These are phyloP conservation scores for Caenorhabditis elegans DNA, from an alignment of 1,140 invertebrate species.

Conservation along the genomic window WBcel235 BX284602.5:6872501-6873000, in stretches of 20 bases:
- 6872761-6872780: too few relatives aligned
- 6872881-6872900: neutral
- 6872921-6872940: conserved; percentile 54
- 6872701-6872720: too few relatives aligned
- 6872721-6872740: too few relatives aligned
- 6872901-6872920: conserved; percentile 17
- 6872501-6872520: neutral
- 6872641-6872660: neutral
- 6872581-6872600: neutral
- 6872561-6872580: neutral
- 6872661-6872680: too few relatives aligned
- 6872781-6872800: too few relatives aligned
- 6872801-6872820: too few relatives aligned
- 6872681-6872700: too few relatives aligned
- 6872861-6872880: neutral
- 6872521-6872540: neutral
- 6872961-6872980: conserved; percentile 51
- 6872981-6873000: conserved; percentile 38
- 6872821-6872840: too few relatives aligned
- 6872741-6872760: too few relatives aligned
- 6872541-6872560: conserved; percentile 1
- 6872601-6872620: neutral
- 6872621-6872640: neutral
- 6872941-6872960: conserved; percentile 61
- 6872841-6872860: too few relatives aligned